Percentiles rank a stretch among this genome's conserved stretches.
Conservation (phyloP, 2,888 invertebrate genomes). For the Torymus texanus region DNA sequence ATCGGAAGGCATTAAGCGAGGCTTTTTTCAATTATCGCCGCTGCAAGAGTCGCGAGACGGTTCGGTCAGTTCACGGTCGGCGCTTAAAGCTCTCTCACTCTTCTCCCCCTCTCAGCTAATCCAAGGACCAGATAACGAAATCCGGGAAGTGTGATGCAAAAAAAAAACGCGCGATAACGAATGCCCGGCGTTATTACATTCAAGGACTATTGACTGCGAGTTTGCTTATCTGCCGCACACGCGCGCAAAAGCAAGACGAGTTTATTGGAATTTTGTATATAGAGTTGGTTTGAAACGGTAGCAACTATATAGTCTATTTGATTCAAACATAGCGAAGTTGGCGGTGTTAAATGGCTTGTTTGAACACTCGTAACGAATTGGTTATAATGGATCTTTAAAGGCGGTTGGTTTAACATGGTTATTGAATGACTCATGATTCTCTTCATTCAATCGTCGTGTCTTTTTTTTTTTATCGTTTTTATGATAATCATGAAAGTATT, state of each 20-base stretch:
- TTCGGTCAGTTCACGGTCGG: constrained; percentile 17
- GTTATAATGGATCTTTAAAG: too few species aligned
- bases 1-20: constrained; percentile 26
- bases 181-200: constrained; percentile 35
- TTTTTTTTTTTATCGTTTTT: too few species aligned
- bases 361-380: too few species aligned
- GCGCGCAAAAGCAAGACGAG: constrained; percentile 20
- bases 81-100: neutral
- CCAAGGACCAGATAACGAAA: constrained; percentile 56
- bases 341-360: too few species aligned
- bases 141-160: constrained; percentile 54
- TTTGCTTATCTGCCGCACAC: constrained; percentile 17
- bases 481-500: too few species aligned
- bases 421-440: too few species aligned
- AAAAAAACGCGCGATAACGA: constrained; percentile 44
- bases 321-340: too few species aligned
- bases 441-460: too few species aligned
- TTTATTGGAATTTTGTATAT: constrained; percentile 27
- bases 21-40: constrained; percentile 36
- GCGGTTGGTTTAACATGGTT: too few species aligned
- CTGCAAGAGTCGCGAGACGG: neutral
- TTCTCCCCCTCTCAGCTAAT: constrained; percentile 37
- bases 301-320: too few species aligned
- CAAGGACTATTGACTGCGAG: constrained; percentile 43
- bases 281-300: neutral